A percentile compares a stretch with the other conserved stretches of the same genome.
phyloP scores from a whole-genome alignment of 2,113 vertebrate species.

The Dendropsophus ebraccatus region DNA sequence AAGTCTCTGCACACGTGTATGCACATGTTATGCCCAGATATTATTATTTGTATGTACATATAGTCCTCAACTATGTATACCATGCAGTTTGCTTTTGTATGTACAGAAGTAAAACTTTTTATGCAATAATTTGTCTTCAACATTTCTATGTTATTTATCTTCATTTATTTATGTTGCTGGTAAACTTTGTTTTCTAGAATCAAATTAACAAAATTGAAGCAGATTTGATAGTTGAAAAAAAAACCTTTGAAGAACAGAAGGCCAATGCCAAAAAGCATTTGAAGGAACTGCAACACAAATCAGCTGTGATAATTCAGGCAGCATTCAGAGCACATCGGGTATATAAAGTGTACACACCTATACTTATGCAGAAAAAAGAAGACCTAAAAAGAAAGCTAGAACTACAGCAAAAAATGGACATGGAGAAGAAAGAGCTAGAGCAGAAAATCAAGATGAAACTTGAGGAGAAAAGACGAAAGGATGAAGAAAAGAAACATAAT shows the following conservation, averaged over 20 bases:
- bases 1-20: neutral
- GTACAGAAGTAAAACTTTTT: no score
- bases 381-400: constrained; percentile 68
- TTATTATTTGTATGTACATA: neutral
- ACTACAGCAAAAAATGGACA: constrained; percentile 60
- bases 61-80: no score
- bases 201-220: constrained; percentile 75
- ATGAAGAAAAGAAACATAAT: constrained; percentile 61
- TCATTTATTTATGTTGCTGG: neutral
- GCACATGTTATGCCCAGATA: neutral
- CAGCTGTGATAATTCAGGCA: constrained; percentile 81
- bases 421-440: constrained; percentile 68
- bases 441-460: constrained; percentile 63
- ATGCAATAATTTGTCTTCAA: neutral
- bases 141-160: neutral
- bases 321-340: constrained; percentile 71
- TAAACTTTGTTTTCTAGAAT: constrained; percentile 70
- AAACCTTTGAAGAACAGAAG: constrained; percentile 73
- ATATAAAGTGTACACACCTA: constrained; percentile 66
- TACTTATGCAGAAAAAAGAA: constrained; percentile 70
- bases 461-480: constrained; percentile 65
- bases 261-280: constrained; percentile 67
- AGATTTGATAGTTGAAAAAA: constrained; percentile 79
- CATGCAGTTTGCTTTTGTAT: no score
- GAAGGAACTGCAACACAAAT: constrained; percentile 64